Evolutionary conservation across 2,113 vertebrate genomes (phyloP), one percentile per base, ranked within the genome.

Genomic region (Paraplagusia blochii): DNA sequence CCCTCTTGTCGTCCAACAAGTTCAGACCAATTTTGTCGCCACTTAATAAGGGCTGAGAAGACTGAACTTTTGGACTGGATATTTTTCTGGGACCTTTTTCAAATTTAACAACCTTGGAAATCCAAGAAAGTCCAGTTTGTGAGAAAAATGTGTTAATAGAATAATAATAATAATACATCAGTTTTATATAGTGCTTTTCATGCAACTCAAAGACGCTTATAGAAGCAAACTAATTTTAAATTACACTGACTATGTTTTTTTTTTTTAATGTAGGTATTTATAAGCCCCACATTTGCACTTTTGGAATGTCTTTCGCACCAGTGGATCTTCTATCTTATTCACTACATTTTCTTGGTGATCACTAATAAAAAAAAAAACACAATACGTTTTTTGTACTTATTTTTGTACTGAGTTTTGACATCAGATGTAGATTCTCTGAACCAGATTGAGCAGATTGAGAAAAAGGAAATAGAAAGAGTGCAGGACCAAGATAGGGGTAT

Each of bases 41-140:
- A 89, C 84, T n/a, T n/a, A n/a, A n/a, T n/a, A 88, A 83, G 86
- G 71, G 83, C 87, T 84, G 72, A 88, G 87, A 81, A 66, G 68
- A 47, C 44, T 39, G 69, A 67, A 58, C 69, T 29, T 29, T 6
- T 29, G 22, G 38, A 39, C 9, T 33, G n/a, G 43, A 4, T 57
- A 40, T 19, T 46, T 9, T 15, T 60, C 15, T 16, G 16, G 1
- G 18, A 29, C 13, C 54, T 43, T 61, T 29, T 29, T 29, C 22
- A 29, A 29, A n/a, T n/a, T n/a, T n/a, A n/a, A n/a, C n/a, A n/a
- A n/a, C n/a, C n/a, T n/a, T n/a, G n/a, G n/a, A n/a, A n/a, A n/a
- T n/a, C n/a, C n/a, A n/a, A n/a, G n/a, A n/a, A n/a, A n/a, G n/a
- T n/a, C n/a, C n/a, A n/a, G n/a, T n/a, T n/a, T n/a, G n/a, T n/a